These are phyloP conservation scores for Zootermopsis nevadensis DNA, from an alignment of 2,888 invertebrate species.

Conservation along the genomic window DNA sequence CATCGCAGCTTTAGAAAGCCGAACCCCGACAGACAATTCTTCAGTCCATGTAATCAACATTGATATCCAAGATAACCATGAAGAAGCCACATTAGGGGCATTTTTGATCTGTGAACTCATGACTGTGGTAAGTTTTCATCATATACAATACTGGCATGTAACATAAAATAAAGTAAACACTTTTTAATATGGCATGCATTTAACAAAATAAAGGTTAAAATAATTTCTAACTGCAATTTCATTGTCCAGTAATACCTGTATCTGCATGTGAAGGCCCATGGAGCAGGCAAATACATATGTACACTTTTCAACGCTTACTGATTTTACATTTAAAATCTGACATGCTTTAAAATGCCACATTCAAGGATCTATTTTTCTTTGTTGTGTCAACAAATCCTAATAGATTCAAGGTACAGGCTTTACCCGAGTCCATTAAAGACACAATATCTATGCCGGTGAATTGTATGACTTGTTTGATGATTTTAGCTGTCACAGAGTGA, in stretches of 20 bases:
- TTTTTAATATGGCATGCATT: background rate
- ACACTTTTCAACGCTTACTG: no score
- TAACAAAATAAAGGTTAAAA: background rate
- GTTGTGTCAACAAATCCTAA: no score
- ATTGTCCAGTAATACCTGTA: no score
- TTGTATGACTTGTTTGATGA: background rate
- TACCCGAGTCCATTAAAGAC: no score
- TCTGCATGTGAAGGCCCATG: no score
- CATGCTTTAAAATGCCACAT: no score
- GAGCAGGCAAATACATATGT: no score
- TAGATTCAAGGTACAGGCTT: no score
- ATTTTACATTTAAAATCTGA: no score
- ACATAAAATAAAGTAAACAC: background rate
- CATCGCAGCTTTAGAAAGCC: constrained; percentile 72
- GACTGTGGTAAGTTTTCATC: constrained; percentile 73
- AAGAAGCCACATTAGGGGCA: constrained; percentile 98
- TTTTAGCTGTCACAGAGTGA: constrained; percentile 85
- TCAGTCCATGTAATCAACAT: constrained; percentile 97
- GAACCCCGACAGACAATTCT: constrained; percentile 82
- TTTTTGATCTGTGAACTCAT: constrained; percentile 97
- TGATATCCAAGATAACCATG: constrained; percentile 99
- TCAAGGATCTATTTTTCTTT: no score
- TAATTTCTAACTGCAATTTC: background rate
- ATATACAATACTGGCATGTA: no score
- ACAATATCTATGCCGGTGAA: no score